A percentile compares a stretch with the other conserved stretches of the same genome.
Conservation (phyloP, 2,113 vertebrate genomes). For the Pungitius pungitius region DNA sequence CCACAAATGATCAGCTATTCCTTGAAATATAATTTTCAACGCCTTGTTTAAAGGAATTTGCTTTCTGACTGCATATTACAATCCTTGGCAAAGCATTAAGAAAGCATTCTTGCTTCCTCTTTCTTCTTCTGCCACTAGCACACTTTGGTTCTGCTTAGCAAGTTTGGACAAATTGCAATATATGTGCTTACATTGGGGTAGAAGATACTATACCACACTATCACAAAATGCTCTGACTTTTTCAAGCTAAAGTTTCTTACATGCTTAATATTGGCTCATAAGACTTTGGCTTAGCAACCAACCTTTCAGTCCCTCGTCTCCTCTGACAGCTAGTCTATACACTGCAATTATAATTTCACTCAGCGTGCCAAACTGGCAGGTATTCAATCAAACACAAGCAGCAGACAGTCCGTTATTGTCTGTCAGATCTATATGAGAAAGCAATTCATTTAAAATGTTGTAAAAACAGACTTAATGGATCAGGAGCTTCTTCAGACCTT, state of each 20-base stretch:
- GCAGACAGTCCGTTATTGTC: slow-evolving; percentile 14
- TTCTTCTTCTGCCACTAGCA: slow-evolving; percentile 51
- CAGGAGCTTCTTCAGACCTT: neutral
- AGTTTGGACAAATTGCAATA: slow-evolving; percentile 60
- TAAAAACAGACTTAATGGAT: slow-evolving; percentile 5
- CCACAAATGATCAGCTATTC: slow-evolving; percentile 22
- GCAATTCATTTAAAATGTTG: slow-evolving; percentile 12
- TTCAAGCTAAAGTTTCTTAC: neutral
- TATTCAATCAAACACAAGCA: neutral
- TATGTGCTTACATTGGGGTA: no score
- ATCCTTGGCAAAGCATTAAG: slow-evolving; percentile 34
- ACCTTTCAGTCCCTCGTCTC: neutral
- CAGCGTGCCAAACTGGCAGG: neutral
- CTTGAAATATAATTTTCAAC: slow-evolving; percentile 9
- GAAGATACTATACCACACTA: no score
- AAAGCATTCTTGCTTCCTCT: slow-evolving; percentile 43
- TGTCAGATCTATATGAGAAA: slow-evolving; percentile 5
- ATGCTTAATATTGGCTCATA: neutral
- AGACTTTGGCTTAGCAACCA: neutral
- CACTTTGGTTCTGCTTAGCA: slow-evolving; percentile 43
- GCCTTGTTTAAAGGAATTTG: slow-evolving; percentile 23
- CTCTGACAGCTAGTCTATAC: neutral
- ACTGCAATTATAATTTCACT: neutral
- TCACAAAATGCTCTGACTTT: neutral
- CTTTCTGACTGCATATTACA: slow-evolving; percentile 41